Percentiles rank a stretch among this genome's conserved stretches.
These are phyloP conservation scores for Phengaris arion DNA, from an alignment of 2,888 invertebrate genomes.

Conservation along the genomic window DNA sequence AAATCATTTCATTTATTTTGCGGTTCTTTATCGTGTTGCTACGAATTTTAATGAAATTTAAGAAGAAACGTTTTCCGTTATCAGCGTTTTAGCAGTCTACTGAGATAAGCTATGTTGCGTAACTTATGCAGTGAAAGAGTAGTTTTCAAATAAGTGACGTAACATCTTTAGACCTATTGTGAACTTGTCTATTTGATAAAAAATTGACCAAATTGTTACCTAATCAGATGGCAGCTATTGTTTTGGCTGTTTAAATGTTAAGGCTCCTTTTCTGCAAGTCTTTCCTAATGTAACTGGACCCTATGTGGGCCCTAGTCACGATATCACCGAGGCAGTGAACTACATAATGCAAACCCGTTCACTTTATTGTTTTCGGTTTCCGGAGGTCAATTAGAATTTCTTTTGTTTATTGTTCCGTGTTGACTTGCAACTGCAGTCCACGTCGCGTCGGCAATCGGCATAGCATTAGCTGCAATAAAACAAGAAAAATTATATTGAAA, in stretches of 20 bases:
- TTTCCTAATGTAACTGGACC: too few species aligned
- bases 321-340: slow-evolving; percentile 46
- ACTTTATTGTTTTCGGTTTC: slow-evolving; percentile 53
- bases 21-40: slow-evolving; percentile 1
- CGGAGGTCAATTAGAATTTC: slow-evolving; percentile 46
- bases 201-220: neutral
- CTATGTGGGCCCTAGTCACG: neutral
- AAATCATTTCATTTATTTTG: slow-evolving; percentile 4
- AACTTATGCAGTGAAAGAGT: neutral
- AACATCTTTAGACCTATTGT: neutral
- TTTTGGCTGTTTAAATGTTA: too few species aligned
- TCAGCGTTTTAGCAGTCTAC: neutral
- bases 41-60: slow-evolving; percentile 11
- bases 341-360: slow-evolving; percentile 44
- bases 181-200: neutral
- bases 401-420: slow-evolving; percentile 41
- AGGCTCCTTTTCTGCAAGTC: too few species aligned
- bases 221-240: neutral
- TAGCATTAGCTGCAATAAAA: neutral
- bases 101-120: neutral
- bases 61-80: neutral
- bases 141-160: neutral
- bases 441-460: neutral
- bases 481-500: too few species aligned
- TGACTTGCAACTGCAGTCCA: slow-evolving; percentile 25